phyloP scores from a whole-genome alignment of 2,888 invertebrate genomes.

The Gonocerus acuteangulatus region DNA sequence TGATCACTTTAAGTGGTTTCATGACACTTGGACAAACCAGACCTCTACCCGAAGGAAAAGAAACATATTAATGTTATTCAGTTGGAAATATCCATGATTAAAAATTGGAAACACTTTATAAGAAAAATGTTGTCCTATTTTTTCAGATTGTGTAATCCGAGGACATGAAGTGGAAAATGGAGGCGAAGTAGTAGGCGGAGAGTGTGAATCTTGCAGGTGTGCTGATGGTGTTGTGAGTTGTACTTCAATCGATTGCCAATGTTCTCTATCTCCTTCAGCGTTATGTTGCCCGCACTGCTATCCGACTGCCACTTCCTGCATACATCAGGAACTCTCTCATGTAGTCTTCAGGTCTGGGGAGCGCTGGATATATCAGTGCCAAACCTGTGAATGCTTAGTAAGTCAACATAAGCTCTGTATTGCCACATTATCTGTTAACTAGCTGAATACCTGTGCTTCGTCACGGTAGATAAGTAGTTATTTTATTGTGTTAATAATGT shows the following conservation, averaged over 20 bases:
- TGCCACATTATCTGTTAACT: too few species aligned
- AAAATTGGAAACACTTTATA: too few species aligned
- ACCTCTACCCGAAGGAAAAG: too few species aligned
- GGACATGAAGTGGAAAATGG: slow-evolving; percentile 57
- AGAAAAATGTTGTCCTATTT: too few species aligned
- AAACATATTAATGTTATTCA: too few species aligned
- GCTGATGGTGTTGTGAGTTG: slow-evolving; percentile 58
- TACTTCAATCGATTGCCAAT: slow-evolving; percentile 61
- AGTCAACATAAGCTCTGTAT: too few species aligned
- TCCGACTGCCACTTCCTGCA: slow-evolving; percentile 57
- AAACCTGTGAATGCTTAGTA: slow-evolving; percentile 84
- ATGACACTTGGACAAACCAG: too few species aligned
- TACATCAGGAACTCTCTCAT: slow-evolving; percentile 69
- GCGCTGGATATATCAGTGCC: slow-evolving; percentile 84
- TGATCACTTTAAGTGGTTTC: too few species aligned
- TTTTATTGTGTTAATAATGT: too few species aligned
- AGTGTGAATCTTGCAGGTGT: slow-evolving; percentile 51
- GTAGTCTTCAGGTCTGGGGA: slow-evolving; percentile 72
- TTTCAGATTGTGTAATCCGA: slow-evolving; percentile 64
- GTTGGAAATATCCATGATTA: too few species aligned
- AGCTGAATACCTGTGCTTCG: too few species aligned
- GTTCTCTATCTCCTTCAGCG: slow-evolving; percentile 46
- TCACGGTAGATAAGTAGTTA: too few species aligned
- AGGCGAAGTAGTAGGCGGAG: slow-evolving; percentile 46
- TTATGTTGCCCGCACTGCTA: slow-evolving; percentile 76